A percentile compares a stretch with the other conserved stretches of the same genome.
Conservation (phyloP, 1,140 invertebrate species). For the Camponotus vicinus region DNA sequence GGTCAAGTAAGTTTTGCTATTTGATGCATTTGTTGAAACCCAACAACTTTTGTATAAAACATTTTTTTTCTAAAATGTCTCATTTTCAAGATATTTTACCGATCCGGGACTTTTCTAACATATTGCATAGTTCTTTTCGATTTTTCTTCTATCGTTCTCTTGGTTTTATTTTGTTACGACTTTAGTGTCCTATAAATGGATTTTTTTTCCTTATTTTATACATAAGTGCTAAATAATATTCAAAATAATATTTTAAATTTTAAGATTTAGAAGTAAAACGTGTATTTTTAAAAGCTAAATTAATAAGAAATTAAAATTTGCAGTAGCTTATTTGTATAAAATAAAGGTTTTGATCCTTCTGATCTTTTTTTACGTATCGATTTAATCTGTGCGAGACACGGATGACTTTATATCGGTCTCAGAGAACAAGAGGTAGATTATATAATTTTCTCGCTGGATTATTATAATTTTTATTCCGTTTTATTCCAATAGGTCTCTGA, state of each 20-base stretch:
- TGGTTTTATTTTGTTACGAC: background rate
- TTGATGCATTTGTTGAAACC: no score
- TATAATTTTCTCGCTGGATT: background rate
- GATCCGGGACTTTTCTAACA: no score
- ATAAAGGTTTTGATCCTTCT: background rate
- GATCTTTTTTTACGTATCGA: background rate
- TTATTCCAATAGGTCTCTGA: conserved; percentile 91
- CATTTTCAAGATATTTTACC: no score
- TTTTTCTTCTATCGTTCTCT: background rate
- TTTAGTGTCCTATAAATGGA: background rate
- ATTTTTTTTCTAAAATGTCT: no score
- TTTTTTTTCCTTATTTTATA: background rate
- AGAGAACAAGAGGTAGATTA: no score
- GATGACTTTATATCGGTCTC: background rate
- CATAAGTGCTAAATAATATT: no score
- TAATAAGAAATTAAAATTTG: background rate
- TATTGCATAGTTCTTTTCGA: background rate
- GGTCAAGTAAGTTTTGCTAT: no score
- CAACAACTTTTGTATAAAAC: no score
- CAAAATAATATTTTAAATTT: no score
- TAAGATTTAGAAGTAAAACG: background rate
- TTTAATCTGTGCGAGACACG: background rate
- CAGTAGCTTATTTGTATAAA: background rate
- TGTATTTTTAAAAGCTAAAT: background rate
- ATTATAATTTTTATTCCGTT: background rate